Percentiles rank a stretch among this genome's conserved stretches.
These are phyloP conservation scores for Acholoe squamosa DNA, from an alignment of 2,888 invertebrate species.

Conservation along the genomic window DNA sequence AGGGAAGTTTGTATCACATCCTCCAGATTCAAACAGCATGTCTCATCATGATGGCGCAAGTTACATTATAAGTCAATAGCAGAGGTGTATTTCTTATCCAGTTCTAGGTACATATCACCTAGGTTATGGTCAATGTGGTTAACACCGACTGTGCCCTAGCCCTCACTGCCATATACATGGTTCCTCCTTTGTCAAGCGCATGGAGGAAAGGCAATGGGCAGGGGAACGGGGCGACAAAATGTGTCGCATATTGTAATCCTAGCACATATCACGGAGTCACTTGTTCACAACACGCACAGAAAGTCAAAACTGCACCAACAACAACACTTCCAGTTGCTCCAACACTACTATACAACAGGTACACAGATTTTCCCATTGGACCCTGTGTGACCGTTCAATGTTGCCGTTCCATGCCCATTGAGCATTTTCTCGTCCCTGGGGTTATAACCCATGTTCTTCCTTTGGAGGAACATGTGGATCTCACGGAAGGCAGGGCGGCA, in stretches of 20 bases:
- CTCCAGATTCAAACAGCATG: background rate
- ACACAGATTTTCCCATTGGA: constrained; percentile 39
- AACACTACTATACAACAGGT: constrained; percentile 61
- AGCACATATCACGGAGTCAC: constrained; percentile 45
- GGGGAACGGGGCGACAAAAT: background rate
- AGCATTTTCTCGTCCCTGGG: constrained; percentile 78
- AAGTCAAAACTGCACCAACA: background rate
- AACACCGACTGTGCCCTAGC: too few species aligned
- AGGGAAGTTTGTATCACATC: constrained; percentile 2
- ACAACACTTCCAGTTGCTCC: background rate
- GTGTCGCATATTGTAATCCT: constrained; percentile 8
- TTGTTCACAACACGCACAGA: constrained; percentile 40
- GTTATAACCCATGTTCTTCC: constrained; percentile 83
- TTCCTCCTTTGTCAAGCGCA: too few species aligned
- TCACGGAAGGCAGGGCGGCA: constrained; percentile 94
- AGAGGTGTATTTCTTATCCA: background rate
- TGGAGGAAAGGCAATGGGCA: too few species aligned
- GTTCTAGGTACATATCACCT: background rate
- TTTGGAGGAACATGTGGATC: constrained; percentile 91
- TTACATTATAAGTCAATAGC: constrained; percentile 27
- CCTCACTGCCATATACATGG: too few species aligned
- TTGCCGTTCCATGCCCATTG: background rate
- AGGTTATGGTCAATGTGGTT: too few species aligned
- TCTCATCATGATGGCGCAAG: background rate
- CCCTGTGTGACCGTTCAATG: constrained; percentile 23